phyloP scores from a whole-genome alignment of 1,140 invertebrate species.

The Dendroctonus ponderosae region DNA sequence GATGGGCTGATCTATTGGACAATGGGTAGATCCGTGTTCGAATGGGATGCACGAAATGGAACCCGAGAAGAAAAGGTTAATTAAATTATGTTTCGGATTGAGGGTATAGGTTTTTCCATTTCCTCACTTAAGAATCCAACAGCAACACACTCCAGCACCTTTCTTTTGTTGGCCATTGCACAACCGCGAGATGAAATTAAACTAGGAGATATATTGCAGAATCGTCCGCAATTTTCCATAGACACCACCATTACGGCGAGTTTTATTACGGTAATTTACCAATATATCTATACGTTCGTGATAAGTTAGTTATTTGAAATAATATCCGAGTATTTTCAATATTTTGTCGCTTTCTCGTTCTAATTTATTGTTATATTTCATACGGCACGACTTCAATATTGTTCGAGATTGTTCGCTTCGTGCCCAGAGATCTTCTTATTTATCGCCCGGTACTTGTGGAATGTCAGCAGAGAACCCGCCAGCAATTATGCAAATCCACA shows the following conservation, averaged over 20 bases:
- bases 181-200: not conserved
- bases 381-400: constrained; percentile 29
- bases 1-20: too few species aligned
- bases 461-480: not conserved
- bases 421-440: constrained; percentile 15
- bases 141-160: too few species aligned
- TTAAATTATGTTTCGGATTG: too few species aligned
- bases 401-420: constrained; percentile 30
- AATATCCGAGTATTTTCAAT: constrained; percentile 26
- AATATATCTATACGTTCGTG: constrained; percentile 21
- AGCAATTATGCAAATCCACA: not conserved
- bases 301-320: constrained; percentile 25
- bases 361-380: constrained; percentile 34
- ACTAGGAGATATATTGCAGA: not conserved
- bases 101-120: too few species aligned
- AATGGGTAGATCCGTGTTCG: too few species aligned
- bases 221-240: not conserved
- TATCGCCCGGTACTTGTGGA: not conserved
- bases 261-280: constrained; percentile 29
- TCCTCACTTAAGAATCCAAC: too few species aligned
- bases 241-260: not conserved
- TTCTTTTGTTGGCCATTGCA: not conserved
- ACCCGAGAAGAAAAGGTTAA: too few species aligned
- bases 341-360: constrained; percentile 32
- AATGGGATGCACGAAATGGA: too few species aligned